Evolutionary conservation across 1,140 invertebrate genomes (phyloP).

Genomic region (Orius insidiosus): DNA sequence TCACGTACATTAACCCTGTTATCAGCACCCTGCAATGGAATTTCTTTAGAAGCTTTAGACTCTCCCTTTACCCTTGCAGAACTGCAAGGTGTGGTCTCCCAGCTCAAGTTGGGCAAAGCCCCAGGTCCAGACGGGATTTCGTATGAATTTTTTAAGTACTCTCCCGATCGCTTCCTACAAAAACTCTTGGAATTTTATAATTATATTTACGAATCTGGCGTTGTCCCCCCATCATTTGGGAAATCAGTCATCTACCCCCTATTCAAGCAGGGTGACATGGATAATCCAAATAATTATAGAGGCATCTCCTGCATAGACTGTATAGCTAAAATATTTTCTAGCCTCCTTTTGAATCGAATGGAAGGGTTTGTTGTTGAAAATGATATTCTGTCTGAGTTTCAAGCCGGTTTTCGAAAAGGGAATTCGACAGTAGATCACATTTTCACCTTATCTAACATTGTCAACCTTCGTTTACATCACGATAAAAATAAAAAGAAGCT

Average conservation of each 20-base stretch:
- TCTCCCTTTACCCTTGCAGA: background rate
- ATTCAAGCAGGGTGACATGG: conserved; percentile 9
- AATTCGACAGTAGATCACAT: conserved; percentile 11
- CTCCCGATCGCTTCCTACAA: background rate
- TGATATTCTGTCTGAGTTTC: conserved; percentile 1
- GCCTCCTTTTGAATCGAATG: conserved; percentile 1
- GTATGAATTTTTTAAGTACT: conserved; percentile 8
- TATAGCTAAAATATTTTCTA: conserved; percentile 6
- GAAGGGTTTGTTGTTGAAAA: background rate
- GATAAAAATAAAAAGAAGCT: background rate
- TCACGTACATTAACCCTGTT: background rate
- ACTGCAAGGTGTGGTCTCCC: background rate
- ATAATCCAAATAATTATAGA: conserved; percentile 8
- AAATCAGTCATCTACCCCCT: conserved; percentile 9
- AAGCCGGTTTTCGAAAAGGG: conserved; percentile 9
- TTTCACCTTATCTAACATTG: conserved; percentile 1
- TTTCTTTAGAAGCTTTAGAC: conserved; percentile 4
- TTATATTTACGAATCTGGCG: conserved; percentile 1
- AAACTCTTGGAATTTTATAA: conserved; percentile 5
- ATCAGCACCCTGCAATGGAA: background rate
- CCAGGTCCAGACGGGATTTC: conserved; percentile 9
- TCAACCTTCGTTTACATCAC: background rate
- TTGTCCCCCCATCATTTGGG: conserved; percentile 1
- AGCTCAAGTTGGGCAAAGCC: conserved; percentile 4
- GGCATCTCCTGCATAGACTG: conserved; percentile 10